Conservation (phyloP, 2,113 vertebrate species). For the Eclectus roratus region DNA sequence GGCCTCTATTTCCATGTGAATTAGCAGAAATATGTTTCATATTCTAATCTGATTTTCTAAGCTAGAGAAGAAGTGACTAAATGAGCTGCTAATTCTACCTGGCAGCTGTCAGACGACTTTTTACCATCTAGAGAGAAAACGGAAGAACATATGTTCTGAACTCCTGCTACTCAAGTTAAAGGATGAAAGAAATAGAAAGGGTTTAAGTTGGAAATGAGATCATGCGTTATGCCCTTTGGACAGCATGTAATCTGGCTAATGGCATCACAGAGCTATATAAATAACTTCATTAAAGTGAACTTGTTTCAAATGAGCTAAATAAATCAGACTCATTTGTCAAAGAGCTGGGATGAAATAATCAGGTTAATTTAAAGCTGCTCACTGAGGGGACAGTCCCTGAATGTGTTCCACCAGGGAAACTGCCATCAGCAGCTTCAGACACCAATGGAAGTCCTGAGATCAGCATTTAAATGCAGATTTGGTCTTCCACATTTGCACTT, state of each 20-base stretch:
- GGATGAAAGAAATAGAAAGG: slow-evolving; percentile 49
- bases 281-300: slow-evolving; percentile 65
- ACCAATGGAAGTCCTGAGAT: not conserved
- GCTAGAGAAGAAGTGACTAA: slow-evolving; percentile 22
- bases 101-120: slow-evolving; percentile 43
- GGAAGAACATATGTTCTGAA: slow-evolving; percentile 38
- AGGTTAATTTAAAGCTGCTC: slow-evolving; percentile 60
- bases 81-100: slow-evolving; percentile 38
- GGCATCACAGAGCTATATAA: slow-evolving; percentile 50
- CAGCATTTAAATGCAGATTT: not conserved
- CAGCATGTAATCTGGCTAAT: slow-evolving; percentile 56
- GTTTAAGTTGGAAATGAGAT: slow-evolving; percentile 51
- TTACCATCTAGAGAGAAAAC: slow-evolving; percentile 17
- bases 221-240: slow-evolving; percentile 35
- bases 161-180: slow-evolving; percentile 41
- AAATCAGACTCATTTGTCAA: slow-evolving; percentile 61
- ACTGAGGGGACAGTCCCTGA: not conserved
- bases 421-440: not conserved
- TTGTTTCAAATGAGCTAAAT: slow-evolving; percentile 59
- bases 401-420: not conserved
- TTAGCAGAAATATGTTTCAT: slow-evolving; percentile 5
- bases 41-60: slow-evolving; percentile 12
- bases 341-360: slow-evolving; percentile 57
- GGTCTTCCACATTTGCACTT: not conserved
- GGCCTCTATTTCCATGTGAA: not conserved